phyloP scores from a whole-genome alignment of 2,797 vertebrate genomes.

The Dendrocincla fuliginosa region DNA sequence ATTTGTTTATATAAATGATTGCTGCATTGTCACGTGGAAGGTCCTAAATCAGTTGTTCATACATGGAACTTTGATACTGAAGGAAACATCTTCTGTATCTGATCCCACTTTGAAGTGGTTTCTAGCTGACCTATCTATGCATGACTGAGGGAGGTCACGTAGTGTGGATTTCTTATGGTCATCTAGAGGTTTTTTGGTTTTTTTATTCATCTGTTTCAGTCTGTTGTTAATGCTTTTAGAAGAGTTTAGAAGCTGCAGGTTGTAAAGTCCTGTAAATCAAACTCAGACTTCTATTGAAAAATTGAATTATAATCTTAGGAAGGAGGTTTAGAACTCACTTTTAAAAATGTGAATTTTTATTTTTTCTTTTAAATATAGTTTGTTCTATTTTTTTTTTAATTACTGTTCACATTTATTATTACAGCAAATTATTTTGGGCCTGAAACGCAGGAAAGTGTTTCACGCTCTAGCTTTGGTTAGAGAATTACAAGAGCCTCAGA shows the following conservation, averaged over 20 bases:
- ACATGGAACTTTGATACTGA: not conserved
- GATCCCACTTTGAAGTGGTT: not conserved
- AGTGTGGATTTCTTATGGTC: not conserved
- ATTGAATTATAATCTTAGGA: not conserved
- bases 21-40: not conserved
- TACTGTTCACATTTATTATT: not conserved
- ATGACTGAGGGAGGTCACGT: not conserved
- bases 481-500: not conserved
- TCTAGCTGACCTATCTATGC: not conserved
- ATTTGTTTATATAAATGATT: not conserved
- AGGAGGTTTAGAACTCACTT: not conserved
- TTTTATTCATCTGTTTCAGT: not conserved
- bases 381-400: not conserved
- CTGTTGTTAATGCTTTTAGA: not conserved
- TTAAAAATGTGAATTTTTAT: not conserved
- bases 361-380: not conserved
- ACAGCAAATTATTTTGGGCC: not conserved
- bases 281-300: not conserved
- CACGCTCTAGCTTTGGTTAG: not conserved
- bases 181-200: not conserved
- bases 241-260: not conserved
- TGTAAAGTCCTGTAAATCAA: not conserved
- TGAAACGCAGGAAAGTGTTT: not conserved
- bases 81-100: not conserved
- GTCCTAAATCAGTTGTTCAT: not conserved